Evolutionary conservation across 2,888 invertebrate species (phyloP).

Genomic region (Ochropacha duplaris): DNA sequence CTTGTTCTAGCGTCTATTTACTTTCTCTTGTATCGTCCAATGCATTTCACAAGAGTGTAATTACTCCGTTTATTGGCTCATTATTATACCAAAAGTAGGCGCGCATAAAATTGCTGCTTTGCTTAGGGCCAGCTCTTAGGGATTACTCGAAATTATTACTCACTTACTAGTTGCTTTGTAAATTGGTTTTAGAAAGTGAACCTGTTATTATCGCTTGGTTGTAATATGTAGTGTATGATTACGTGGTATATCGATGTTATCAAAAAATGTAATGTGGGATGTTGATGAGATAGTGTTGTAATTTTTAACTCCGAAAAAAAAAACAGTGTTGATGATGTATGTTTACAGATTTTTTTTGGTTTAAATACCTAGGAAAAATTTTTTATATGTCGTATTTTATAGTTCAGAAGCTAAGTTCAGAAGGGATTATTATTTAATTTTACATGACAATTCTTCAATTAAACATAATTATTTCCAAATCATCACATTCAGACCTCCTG

Average conservation of each 20-base stretch:
- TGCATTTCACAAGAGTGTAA: conserved; percentile 48
- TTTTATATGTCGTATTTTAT: no score
- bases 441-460: no score
- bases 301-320: no score
- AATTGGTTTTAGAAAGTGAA: conserved; percentile 48
- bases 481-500: no score
- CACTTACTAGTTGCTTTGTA: conserved; percentile 33
- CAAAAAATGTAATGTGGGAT: neutral
- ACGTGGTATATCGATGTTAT: conserved; percentile 4
- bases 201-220: conserved; percentile 33
- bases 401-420: no score
- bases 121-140: conserved; percentile 36
- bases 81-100: conserved; percentile 31
- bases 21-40: conserved; percentile 44
- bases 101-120: conserved; percentile 35
- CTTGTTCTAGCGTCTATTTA: conserved; percentile 32
- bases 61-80: conserved; percentile 45
- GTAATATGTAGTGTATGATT: conserved; percentile 21
- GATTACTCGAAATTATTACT: conserved; percentile 44
- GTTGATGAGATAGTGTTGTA: no score
- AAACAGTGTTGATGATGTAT: no score
- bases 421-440: no score
- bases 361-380: no score
- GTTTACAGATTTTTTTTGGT: neutral
- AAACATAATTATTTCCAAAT: no score